Evolutionary conservation across 2,113 vertebrate genomes (phyloP).

Genomic region (Otis tarda): DNA sequence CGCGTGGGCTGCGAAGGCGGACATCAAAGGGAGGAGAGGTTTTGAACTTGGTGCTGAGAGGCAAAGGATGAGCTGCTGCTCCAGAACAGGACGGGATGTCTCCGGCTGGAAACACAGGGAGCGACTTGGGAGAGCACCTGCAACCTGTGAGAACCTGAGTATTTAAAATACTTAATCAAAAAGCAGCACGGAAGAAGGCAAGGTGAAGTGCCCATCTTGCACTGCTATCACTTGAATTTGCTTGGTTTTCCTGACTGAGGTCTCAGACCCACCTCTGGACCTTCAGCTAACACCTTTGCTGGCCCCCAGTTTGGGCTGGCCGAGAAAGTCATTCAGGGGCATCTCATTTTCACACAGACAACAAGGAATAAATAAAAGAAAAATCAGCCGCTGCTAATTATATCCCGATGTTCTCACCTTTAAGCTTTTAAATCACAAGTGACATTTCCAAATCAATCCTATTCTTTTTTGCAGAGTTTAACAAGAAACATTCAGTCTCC

Average conservation of each 20-base stretch:
- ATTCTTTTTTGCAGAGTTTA: constrained; percentile 49
- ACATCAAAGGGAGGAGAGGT: background rate
- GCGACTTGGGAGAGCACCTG: background rate
- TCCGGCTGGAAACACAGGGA: background rate
- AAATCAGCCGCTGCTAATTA: constrained; percentile 9
- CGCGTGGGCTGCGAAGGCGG: background rate
- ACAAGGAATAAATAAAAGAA: background rate
- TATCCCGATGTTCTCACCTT: background rate
- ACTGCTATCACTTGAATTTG: background rate
- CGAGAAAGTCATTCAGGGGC: background rate
- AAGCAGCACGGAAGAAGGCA: background rate
- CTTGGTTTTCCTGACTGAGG: background rate
- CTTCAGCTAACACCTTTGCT: background rate
- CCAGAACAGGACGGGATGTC: background rate
- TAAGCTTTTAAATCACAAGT: constrained; percentile 27
- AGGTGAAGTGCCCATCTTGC: background rate
- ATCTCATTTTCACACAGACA: background rate
- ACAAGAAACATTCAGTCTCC: constrained; percentile 17
- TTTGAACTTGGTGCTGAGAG: background rate
- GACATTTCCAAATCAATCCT: constrained; percentile 51
- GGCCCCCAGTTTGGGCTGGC: background rate
- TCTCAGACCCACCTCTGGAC: background rate
- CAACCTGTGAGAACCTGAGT: accelerated
- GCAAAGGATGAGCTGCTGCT: background rate
- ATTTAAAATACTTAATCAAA: background rate